phyloP scores from a whole-genome alignment of 1,140 invertebrate genomes.

The Pentalonia nigronervosa region DNA sequence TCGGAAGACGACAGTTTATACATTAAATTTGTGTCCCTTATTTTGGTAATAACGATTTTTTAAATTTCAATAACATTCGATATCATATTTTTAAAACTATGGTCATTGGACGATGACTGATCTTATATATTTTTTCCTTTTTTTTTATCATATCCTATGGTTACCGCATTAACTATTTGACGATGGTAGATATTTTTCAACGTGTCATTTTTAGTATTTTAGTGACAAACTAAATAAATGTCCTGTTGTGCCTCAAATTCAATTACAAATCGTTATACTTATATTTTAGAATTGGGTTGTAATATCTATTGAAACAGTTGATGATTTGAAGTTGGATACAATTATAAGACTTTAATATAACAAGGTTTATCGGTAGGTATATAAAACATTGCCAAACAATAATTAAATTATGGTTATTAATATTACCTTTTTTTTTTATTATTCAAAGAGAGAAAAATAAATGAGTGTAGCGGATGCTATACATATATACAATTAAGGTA shows the following conservation, averaged over 20 bases:
- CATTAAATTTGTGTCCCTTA: too few relatives aligned
- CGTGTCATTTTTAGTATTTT: background rate
- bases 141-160: too few relatives aligned
- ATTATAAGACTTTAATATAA: constrained; percentile 10
- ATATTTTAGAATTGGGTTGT: background rate
- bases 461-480: background rate
- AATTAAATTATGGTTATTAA: background rate
- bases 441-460: background rate
- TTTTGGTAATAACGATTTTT: too few relatives aligned
- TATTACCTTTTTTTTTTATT: background rate
- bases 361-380: background rate
- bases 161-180: too few relatives aligned
- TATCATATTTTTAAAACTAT: too few relatives aligned
- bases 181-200: background rate
- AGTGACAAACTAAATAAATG: background rate
- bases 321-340: background rate
- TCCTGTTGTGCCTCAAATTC: background rate
- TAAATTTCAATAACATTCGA: too few relatives aligned
- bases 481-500: background rate
- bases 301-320: background rate
- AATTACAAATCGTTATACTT: background rate
- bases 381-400: background rate
- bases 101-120: too few relatives aligned
- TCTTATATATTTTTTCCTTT: too few relatives aligned
- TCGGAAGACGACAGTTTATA: too few relatives aligned